Percentiles rank a stretch among this genome's conserved stretches.
These are phyloP conservation scores for Megalopta genalis DNA, from an alignment of 1,140 invertebrate species.

Conservation along the genomic window DNA sequence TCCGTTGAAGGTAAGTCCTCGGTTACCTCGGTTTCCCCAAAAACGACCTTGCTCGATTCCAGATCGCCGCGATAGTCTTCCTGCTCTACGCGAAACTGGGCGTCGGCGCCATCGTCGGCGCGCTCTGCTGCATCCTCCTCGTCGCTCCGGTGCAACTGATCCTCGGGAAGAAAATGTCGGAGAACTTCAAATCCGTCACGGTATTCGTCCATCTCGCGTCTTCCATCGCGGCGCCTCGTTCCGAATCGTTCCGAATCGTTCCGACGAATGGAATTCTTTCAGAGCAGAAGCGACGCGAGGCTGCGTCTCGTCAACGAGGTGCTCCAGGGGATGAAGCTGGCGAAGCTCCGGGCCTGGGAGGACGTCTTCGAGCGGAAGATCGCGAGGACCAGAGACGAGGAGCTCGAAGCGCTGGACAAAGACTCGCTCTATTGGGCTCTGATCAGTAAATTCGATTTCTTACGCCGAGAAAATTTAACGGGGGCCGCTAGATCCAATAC, in stretches of 20 bases:
- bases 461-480: neutral
- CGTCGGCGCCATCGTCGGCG: slow-evolving; percentile 88
- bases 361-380: slow-evolving; percentile 86
- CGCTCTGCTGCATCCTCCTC: slow-evolving; percentile 84
- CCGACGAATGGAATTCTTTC: slow-evolving; percentile 43
- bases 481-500: neutral
- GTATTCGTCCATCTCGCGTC: slow-evolving; percentile 76
- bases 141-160: slow-evolving; percentile 87
- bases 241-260: neutral
- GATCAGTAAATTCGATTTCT: slow-evolving; percentile 82
- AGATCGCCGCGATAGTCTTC: slow-evolving; percentile 87
- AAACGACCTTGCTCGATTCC: slow-evolving; percentile 30
- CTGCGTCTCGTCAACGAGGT: slow-evolving; percentile 89
- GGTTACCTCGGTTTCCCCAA: neutral
- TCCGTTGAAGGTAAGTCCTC: slow-evolving; percentile 86
- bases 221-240: too few species aligned
- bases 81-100: slow-evolving; percentile 89
- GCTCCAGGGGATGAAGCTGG: slow-evolving; percentile 89
- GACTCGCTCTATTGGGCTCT: slow-evolving; percentile 88
- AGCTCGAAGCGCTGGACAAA: slow-evolving; percentile 86
- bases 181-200: slow-evolving; percentile 85
- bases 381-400: slow-evolving; percentile 83
- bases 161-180: slow-evolving; percentile 86
- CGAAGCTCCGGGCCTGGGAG: slow-evolving; percentile 93
- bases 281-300: slow-evolving; percentile 87